Percentiles rank a stretch among this genome's conserved stretches.
These are phyloP conservation scores for Montipora efflorescens DNA, from an alignment of 64 coral and sea anemone species.

Conservation along the genomic window DNA sequence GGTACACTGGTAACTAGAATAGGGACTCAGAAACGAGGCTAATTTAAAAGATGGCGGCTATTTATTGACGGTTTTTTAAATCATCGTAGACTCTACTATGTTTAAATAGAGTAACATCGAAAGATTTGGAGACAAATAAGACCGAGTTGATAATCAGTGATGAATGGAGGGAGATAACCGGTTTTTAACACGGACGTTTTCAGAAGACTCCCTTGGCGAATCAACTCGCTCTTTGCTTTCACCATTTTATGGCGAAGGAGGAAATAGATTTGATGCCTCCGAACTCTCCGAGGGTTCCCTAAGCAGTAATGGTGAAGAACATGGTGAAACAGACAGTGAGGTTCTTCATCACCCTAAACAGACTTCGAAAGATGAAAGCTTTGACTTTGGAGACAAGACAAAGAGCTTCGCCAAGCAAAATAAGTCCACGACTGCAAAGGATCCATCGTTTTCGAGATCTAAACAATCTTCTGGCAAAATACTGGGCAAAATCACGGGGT, in stretches of 20 bases:
- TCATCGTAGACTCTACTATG: too few relatives aligned
- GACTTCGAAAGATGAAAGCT: slow-evolving; percentile 8
- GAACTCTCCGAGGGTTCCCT: slow-evolving; percentile 77
- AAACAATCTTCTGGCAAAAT: slow-evolving; percentile 22
- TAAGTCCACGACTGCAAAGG: neutral
- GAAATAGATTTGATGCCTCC: neutral
- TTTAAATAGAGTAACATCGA: neutral
- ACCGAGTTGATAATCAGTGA: neutral
- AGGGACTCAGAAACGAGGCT: neutral
- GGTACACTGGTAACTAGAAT: neutral
- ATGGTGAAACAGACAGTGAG: slow-evolving; percentile 41
- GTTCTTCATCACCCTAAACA: neutral
- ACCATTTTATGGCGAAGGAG: slow-evolving; percentile 26
- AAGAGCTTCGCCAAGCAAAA: neutral
- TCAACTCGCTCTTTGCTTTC: slow-evolving; percentile 88
- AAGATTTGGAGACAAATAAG: neutral
- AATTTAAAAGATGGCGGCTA: slow-evolving; percentile 30
- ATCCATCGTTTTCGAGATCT: neutral
- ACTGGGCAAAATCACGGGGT: neutral
- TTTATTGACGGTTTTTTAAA: neutral
- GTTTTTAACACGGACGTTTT: slow-evolving; percentile 37
- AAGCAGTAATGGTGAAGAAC: slow-evolving; percentile 60
- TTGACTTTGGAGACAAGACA: neutral
- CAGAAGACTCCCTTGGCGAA: slow-evolving; percentile 85
- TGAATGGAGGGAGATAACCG: slow-evolving; percentile 12